A percentile compares a stretch with the other conserved stretches of the same genome.
These are phyloP conservation scores for Nymphalis io DNA, from an alignment of 1,140 invertebrate genomes.

Conservation along the genomic window DNA sequence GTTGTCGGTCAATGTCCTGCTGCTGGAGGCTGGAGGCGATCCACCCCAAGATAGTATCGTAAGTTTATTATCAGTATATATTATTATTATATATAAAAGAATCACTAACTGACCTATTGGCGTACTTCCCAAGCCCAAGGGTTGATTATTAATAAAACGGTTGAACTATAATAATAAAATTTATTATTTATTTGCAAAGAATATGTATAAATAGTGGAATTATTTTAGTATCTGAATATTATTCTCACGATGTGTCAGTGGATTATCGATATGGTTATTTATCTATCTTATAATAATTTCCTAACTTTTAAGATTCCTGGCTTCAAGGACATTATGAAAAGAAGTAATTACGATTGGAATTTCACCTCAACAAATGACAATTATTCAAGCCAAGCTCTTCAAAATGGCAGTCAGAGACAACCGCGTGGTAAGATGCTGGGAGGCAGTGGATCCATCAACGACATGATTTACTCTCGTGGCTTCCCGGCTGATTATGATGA, in stretches of 20 bases:
- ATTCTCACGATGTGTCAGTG: too few relatives aligned
- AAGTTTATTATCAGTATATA: conserved; percentile 23
- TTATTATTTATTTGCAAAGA: too few relatives aligned
- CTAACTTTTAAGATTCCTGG: conserved; percentile 55
- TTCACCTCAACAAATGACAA: conserved; percentile 57
- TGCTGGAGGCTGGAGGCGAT: conserved; percentile 61
- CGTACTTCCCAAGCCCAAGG: too few relatives aligned
- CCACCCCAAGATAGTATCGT: conserved; percentile 63
- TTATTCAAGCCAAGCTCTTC: conserved; percentile 55
- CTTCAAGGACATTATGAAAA: conserved; percentile 49
- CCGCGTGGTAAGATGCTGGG: conserved; percentile 83
- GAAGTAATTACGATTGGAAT: conserved; percentile 64
- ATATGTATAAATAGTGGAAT: too few relatives aligned
- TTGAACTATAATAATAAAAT: too few relatives aligned
- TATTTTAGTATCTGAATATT: too few relatives aligned
- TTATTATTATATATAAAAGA: too few relatives aligned
- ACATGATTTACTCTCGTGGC: conserved; percentile 91
- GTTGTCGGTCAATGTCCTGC: conserved; percentile 46
- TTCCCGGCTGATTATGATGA: conserved; percentile 87
- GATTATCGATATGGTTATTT: not conserved
- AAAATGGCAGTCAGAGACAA: conserved; percentile 54
- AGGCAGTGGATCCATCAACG: conserved; percentile 88
- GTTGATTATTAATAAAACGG: too few relatives aligned
- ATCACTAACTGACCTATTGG: too few relatives aligned
- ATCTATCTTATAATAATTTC: conserved; percentile 3